These are phyloP conservation scores for Drosophila pandora DNA, from an alignment of 1,140 invertebrate genomes.

Conservation along the genomic window DNA sequence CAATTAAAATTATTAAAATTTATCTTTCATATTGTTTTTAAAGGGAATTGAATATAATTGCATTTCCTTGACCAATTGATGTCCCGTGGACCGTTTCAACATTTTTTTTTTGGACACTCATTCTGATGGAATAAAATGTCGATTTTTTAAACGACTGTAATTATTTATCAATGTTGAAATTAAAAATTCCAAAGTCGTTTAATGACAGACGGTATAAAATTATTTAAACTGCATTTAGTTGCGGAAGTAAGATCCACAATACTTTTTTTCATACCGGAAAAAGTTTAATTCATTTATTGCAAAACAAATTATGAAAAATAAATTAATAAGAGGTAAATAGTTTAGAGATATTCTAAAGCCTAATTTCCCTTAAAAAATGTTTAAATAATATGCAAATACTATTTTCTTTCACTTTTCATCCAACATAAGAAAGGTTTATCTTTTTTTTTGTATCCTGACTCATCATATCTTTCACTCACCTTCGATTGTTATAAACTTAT, in stretches of 20 bases:
- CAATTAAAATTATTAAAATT: conserved; percentile 78
- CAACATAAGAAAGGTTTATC: too few species aligned
- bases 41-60: conserved; percentile 75
- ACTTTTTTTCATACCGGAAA: background rate
- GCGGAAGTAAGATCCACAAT: background rate
- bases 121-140: conserved; percentile 14
- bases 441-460: background rate
- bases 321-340: background rate
- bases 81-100: conserved; percentile 2
- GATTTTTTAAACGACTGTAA: conserved; percentile 14
- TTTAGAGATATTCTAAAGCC: too few species aligned
- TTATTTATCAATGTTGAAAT: conserved; percentile 24
- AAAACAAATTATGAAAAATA: background rate
- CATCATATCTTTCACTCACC: background rate
- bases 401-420: too few species aligned
- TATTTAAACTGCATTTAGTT: background rate
- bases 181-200: conserved; percentile 8
- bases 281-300: background rate
- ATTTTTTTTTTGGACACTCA: conserved; percentile 5
- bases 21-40: conserved; percentile 53
- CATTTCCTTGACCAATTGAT: conserved; percentile 31
- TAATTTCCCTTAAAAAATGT: too few species aligned
- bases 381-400: too few species aligned
- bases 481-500: conserved; percentile 6
- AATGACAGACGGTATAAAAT: conserved; percentile 1